Evolutionary conservation across 2,113 vertebrate genomes (phyloP).

Genomic region (Micromys minutus): DNA sequence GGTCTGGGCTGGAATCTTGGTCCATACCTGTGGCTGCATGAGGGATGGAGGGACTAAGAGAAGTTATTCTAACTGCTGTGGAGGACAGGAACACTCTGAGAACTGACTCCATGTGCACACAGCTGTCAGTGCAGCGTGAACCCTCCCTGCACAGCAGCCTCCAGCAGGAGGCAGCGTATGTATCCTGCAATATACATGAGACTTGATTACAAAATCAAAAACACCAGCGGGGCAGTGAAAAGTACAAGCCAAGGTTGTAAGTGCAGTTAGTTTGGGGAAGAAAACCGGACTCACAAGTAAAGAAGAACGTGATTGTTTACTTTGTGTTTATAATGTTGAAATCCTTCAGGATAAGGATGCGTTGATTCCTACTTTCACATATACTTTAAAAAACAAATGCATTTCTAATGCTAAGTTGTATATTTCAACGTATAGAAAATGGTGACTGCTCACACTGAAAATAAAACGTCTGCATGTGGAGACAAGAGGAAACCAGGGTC

Average conservation of each 20-base stretch:
- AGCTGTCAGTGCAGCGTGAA: neutral
- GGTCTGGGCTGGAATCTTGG: neutral
- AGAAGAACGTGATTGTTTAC: neutral
- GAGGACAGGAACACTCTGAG: neutral
- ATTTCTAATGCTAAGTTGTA: neutral
- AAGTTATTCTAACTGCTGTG: neutral
- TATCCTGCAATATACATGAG: neutral
- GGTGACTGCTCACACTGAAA: neutral
- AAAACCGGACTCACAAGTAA: neutral
- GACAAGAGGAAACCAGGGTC: fast-evolving
- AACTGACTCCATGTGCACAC: fast-evolving
- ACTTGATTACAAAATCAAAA: neutral
- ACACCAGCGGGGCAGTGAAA: neutral
- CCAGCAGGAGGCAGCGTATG: neutral
- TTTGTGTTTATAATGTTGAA: neutral
- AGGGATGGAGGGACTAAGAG: neutral
- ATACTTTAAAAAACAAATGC: neutral
- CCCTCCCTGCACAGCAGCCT: neutral
- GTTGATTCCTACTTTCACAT: neutral
- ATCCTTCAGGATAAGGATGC: neutral
- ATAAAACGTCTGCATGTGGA: too few species aligned
- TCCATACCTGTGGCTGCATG: neutral
- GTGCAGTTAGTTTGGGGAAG: neutral
- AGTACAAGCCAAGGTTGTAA: neutral
- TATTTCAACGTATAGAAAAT: neutral